Conservation (phyloP, 2,888 invertebrate species). For the Drosophila heteroneura region DNA sequence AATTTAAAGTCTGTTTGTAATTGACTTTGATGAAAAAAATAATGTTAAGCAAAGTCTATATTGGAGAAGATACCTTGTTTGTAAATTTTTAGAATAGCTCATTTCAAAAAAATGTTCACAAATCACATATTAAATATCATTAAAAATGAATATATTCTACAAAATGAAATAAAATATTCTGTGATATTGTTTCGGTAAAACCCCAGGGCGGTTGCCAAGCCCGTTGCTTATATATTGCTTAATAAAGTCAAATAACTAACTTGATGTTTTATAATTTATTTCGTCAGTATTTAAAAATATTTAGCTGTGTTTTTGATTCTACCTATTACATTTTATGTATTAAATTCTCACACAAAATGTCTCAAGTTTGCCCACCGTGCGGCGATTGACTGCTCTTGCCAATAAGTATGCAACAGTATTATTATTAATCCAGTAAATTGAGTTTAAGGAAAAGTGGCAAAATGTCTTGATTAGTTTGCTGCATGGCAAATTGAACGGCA, state of each 20-base stretch:
- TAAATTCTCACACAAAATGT: background rate
- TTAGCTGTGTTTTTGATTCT: background rate
- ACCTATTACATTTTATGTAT: background rate
- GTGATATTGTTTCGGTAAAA: too few species aligned
- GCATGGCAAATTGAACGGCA: slow-evolving; percentile 35
- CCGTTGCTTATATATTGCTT: background rate
- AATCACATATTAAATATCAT: background rate
- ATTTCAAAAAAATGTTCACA: background rate
- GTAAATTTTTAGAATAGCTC: background rate
- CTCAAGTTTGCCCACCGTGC: background rate
- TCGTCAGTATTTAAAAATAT: background rate
- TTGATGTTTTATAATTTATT: background rate
- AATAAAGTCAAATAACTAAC: background rate
- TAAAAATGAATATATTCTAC: background rate
- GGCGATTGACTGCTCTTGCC: slow-evolving; percentile 1
- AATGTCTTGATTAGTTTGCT: slow-evolving; percentile 58
- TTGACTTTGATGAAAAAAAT: background rate
- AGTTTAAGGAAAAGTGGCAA: slow-evolving; percentile 57
- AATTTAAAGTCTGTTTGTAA: background rate
- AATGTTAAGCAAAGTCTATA: too few species aligned
- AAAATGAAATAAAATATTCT: background rate
- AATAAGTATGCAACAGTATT: slow-evolving; percentile 63
- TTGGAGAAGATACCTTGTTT: background rate
- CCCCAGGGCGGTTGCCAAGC: background rate
- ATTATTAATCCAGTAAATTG: slow-evolving; percentile 58